phyloP scores from a whole-genome alignment of 2,888 invertebrate genomes.

The Patella pellucida region DNA sequence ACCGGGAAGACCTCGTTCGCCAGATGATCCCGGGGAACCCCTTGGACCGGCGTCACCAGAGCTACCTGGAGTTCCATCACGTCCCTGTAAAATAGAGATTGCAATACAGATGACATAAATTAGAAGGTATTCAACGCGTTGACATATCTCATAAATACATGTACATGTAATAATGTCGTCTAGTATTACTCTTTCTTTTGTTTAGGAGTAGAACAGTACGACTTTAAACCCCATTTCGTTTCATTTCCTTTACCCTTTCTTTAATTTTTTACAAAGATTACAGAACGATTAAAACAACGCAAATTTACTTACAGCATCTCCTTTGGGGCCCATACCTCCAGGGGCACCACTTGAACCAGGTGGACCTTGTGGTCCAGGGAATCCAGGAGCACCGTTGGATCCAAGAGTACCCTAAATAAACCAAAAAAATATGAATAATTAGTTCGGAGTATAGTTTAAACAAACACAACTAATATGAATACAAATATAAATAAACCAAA shows the following conservation, averaged over 20 bases:
- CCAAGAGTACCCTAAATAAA: slow-evolving; percentile 79
- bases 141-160: not conserved
- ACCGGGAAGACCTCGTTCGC: slow-evolving; percentile 59
- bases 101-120: no score
- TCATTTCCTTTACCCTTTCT: no score
- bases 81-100: slow-evolving; percentile 43
- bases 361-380: slow-evolving; percentile 55
- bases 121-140: not conserved
- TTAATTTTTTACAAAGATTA: not conserved
- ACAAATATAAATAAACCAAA: no score
- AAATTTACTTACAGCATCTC: slow-evolving; percentile 45
- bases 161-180: not conserved
- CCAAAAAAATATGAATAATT: no score
- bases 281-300: not conserved
- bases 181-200: no score
- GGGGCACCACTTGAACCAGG: slow-evolving; percentile 40
- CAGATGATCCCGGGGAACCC: slow-evolving; percentile 72
- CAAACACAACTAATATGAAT: no score
- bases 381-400: slow-evolving; percentile 52
- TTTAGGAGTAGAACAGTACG: no score
- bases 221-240: no score
- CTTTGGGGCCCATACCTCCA: slow-evolving; percentile 39
- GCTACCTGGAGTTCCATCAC: slow-evolving; percentile 46
- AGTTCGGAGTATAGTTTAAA: no score
- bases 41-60: slow-evolving; percentile 72